Percentiles rank a stretch among this genome's conserved stretches.
Evolutionary conservation across 1,140 invertebrate species (phyloP).

Genomic region (Rhyzopertha dominica): DNA sequence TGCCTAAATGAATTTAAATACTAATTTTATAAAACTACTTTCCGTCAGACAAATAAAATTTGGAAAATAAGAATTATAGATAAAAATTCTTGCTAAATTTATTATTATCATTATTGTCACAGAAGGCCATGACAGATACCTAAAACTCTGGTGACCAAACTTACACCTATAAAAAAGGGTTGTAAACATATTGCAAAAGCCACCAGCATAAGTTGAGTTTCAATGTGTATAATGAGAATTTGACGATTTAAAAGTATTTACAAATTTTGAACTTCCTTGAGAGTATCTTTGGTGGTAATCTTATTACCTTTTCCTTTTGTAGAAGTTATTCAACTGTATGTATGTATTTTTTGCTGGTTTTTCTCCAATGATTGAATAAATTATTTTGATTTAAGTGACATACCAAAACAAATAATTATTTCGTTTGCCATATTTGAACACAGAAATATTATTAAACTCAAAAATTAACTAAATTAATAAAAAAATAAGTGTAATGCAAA

Average conservation of each 20-base stretch:
- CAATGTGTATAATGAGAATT: slow-evolving; percentile 1
- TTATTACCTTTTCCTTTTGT: neutral
- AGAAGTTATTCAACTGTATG: slow-evolving; percentile 7
- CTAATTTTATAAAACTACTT: too few species aligned
- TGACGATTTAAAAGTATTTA: neutral
- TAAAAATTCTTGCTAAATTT: neutral
- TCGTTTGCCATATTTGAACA: too few species aligned
- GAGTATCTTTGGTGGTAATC: neutral
- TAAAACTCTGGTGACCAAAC: neutral
- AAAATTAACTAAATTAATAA: too few species aligned
- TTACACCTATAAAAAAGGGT: neutral
- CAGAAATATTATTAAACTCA: too few species aligned
- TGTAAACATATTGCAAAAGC: slow-evolving; percentile 2
- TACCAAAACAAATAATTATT: too few species aligned
- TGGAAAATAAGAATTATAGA: neutral
- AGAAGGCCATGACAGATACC: neutral
- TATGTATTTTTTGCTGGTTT: slow-evolving; percentile 4
- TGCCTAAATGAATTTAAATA: too few species aligned
- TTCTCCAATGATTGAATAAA: neutral
- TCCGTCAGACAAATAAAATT: neutral
- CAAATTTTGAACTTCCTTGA: neutral
- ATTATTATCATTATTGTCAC: neutral
- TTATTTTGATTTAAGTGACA: too few species aligned
- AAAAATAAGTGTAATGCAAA: too few species aligned
- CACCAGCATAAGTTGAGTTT: slow-evolving; percentile 7